phyloP scores from a whole-genome alignment of 2,888 invertebrate species.

The Lasioglossum vierecki region DNA sequence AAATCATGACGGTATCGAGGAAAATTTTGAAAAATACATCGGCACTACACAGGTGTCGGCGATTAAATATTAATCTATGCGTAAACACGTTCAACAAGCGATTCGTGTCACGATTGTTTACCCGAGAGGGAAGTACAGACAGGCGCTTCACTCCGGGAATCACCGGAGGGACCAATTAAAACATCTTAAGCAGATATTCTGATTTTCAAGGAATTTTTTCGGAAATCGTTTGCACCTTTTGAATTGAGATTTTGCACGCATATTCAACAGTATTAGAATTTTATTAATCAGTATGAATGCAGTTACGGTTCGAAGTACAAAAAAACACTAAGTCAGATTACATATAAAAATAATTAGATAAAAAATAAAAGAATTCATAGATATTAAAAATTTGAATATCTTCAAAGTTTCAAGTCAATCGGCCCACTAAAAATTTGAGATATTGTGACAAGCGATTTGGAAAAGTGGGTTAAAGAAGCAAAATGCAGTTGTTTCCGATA shows the following conservation, averaged over 20 bases:
- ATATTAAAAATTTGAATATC: too few relatives aligned
- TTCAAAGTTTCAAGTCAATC: too few relatives aligned
- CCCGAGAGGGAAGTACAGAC: slow-evolving; percentile 36
- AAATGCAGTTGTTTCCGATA: neutral
- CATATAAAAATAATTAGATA: too few relatives aligned
- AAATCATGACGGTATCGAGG: neutral
- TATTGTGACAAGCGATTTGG: neutral
- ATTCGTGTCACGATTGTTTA: slow-evolving; percentile 12
- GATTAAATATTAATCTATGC: slow-evolving; percentile 40
- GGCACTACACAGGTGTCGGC: neutral
- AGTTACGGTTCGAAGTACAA: neutral
- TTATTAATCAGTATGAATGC: too few relatives aligned
- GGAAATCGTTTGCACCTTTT: neutral
- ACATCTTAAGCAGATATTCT: neutral
- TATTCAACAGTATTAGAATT: neutral
- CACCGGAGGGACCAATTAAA: slow-evolving; percentile 37
- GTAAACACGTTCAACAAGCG: slow-evolving; percentile 31
- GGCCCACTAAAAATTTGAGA: neutral
- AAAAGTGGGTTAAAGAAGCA: neutral
- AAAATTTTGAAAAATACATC: slow-evolving; percentile 1
- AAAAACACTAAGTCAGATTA: too few relatives aligned
- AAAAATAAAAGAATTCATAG: too few relatives aligned
- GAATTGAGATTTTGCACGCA: neutral
- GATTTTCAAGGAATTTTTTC: neutral
- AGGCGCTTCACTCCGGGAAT: slow-evolving; percentile 33